Evolutionary conservation across 64 coral and sea anemone species (phyloP).

Genomic region (Acropora tenuis): DNA sequence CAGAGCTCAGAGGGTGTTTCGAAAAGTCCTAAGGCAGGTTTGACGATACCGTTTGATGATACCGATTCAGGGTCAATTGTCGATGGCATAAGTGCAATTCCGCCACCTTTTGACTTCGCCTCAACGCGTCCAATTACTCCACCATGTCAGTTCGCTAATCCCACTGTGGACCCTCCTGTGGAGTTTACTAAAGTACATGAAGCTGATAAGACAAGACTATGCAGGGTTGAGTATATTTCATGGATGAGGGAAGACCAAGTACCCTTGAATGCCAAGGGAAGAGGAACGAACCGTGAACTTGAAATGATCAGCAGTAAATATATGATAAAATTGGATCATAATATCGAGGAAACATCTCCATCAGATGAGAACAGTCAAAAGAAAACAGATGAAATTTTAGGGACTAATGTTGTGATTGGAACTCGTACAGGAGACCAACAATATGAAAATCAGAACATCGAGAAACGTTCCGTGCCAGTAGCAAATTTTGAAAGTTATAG

Average conservation of each 20-base stretch:
- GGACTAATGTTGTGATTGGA: not conserved
- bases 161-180: conserved; percentile 25
- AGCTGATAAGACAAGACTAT: not conserved
- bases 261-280: conserved; percentile 21
- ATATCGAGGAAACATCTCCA: not conserved
- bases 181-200: conserved; percentile 18
- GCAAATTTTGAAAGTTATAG: not conserved
- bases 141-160: conserved; percentile 58
- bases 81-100: conserved; percentile 53
- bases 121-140: conserved; percentile 49
- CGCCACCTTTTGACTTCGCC: conserved; percentile 66
- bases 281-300: not conserved
- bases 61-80: conserved; percentile 40
- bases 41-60: not conserved
- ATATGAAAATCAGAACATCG: not conserved
- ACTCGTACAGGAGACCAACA: not conserved
- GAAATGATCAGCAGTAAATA: not conserved
- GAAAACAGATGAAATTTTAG: not conserved
- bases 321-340: not conserved
- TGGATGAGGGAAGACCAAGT: conserved; percentile 48
- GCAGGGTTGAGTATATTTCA: conserved; percentile 26
- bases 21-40: conserved; percentile 6
- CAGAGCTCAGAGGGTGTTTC: not conserved
- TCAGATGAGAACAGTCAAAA: not conserved
- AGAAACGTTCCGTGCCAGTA: not conserved